Base-by-base conservation (phyloP, 2,797 vertebrate species). In the Catostomus latipinnis region DNA sequence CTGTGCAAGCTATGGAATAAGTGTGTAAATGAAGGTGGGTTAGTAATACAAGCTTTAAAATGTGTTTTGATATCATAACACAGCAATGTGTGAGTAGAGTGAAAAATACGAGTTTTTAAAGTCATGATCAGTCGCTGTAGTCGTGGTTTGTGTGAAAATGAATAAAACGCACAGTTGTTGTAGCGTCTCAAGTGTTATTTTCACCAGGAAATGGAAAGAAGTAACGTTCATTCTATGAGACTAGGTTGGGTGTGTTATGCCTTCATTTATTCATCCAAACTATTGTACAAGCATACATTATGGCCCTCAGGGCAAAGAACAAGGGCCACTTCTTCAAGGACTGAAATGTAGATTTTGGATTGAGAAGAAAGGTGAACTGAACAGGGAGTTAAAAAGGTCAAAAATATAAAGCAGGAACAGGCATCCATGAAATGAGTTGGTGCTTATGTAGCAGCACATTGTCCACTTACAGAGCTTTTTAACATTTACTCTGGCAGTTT, bases 191-290 rank as follows among this genome's bases (percentile, higher is more conserved):
- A 18, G 16, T 18, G 16, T 18, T 18, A 18, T 18, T 18, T 18
- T 18, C 16, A 18, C 16, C 16, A 18, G 16, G 16, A 18, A 18
- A 18, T 18, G 16, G 16, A 18, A 18, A 18, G 16, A 18, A 18
- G 16, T 18, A 18, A 18, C 16, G 16, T 18, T 18, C 16, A 18
- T 18, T 18, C 16, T 18, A 18, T 18, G 16, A 18, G 16, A 18
- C 16, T 18, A 18, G 16, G 16, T 18, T 18, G n/a, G 48, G 12
- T 45, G 48, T 45, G 12, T 10, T 11, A 46, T 57, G 9, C 13
- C 12, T n/a, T 12, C 54, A 57, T 58, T 72, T 72, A 45, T 72
- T n/a, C 13, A 14, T 71, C 1, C 8, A 71, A 48, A 58, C 54
- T 16, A 74, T 8, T 9, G 12, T 5, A 52, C 7, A 61, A 50